phyloP scores from a whole-genome alignment of 92 coral and sea anemone species.

The Epizoanthus scotinus region DNA sequence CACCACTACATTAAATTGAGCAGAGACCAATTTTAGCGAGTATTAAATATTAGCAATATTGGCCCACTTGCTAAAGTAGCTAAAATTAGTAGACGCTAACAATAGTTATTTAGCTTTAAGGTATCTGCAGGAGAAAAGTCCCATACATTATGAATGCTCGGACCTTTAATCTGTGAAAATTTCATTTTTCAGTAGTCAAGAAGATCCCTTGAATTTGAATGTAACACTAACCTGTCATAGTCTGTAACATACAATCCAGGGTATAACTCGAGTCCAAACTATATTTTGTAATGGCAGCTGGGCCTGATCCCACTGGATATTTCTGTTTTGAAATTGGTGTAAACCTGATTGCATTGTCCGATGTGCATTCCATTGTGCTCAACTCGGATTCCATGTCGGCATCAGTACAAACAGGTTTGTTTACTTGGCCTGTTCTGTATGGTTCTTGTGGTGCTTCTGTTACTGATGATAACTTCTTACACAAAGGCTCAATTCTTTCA shows the following conservation, averaged over 20 bases:
- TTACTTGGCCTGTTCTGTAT: conserved; percentile 13
- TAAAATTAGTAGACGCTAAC: too few relatives aligned
- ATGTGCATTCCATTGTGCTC: neutral
- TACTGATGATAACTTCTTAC: conserved; percentile 84
- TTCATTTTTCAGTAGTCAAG: too few relatives aligned
- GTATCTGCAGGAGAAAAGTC: too few relatives aligned
- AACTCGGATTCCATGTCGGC: neutral
- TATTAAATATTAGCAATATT: too few relatives aligned
- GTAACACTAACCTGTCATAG: conserved; percentile 67
- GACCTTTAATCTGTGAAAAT: too few relatives aligned
- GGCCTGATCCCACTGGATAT: conserved; percentile 79
- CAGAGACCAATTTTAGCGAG: too few relatives aligned
- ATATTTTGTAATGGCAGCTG: conserved; percentile 77
- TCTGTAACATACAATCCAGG: conserved; percentile 59
- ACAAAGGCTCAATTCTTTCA: conserved; percentile 76
- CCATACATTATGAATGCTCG: too few relatives aligned
- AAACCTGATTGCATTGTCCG: conserved; percentile 68
- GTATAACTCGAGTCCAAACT: conserved; percentile 84
- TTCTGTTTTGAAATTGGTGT: conserved; percentile 66
- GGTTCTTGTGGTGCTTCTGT: conserved; percentile 71
- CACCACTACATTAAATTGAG: too few relatives aligned
- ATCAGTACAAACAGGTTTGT: conserved; percentile 25
- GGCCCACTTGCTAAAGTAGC: too few relatives aligned
- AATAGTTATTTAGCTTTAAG: too few relatives aligned
- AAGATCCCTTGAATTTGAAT: too few relatives aligned